Evolutionary conservation across 2,888 invertebrate genomes (phyloP), one percentile per base, ranked within the genome.

Genomic region (Conops quadrifasciatus): DNA sequence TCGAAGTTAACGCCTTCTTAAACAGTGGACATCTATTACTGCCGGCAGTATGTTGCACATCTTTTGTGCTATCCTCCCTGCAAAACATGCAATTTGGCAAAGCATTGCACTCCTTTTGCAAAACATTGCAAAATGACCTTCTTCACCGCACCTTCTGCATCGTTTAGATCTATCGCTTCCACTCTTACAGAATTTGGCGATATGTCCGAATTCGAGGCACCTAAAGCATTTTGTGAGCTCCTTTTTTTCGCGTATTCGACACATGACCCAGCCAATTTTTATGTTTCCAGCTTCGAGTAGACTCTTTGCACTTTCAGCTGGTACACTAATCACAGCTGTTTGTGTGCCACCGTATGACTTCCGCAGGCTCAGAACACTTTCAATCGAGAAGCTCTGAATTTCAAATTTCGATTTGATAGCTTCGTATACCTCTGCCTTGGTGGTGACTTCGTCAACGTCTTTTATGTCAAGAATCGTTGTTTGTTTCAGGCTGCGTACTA

Each of bases 61-160:
- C 53, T 53, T 53, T 53, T 49, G 49, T 49, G 49, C 16, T 49
- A 49, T 49, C 49, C n/a, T 49, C n/a, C n/a, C 49, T 7, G n/a
- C n/a, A 49, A 49, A 49, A 49, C 49, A 49, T 49, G 49, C 49
- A 49, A n/a, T 49, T 49, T 7, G 49, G 49, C 3, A 3, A 4
- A 49, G 49, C 49, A 49, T 16, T 49, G 16, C 49, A 49, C 49
- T 49, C 49, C 53, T 21, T 53, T n/a, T n/a, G n/a, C n/a, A n/a
- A n/a, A n/a, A n/a, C n/a, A n/a, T n/a, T 53, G 21, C 21, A 24
- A 53, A 21, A 53, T 53, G 53, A 11, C 53, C 53, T 53, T 53
- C 53, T 24, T 19, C 21, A 11, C 53, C 53, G 11, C n/a, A 53
- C 24, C 13, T 53, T 24, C 53, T 53, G 24, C 53, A 53, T 21